Evolutionary conservation across 2,113 vertebrate species (phyloP).

Genomic region (Cepphus grylle): DNA sequence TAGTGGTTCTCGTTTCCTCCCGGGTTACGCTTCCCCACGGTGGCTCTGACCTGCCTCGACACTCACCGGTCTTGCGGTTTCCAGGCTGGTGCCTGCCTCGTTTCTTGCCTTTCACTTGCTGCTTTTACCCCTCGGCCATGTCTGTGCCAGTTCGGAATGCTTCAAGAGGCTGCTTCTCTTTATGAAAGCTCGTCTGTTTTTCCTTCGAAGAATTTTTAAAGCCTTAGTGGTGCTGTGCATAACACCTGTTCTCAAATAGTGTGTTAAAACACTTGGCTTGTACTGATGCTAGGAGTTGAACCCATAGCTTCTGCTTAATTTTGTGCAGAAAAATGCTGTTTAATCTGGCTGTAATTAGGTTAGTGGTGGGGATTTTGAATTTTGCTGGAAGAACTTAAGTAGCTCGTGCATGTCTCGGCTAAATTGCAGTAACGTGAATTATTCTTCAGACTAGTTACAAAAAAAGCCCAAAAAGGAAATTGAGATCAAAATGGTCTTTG

Average conservation of each 20-base stretch:
- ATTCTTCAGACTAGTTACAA: background rate
- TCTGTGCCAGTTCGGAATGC: background rate
- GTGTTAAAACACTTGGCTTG: background rate
- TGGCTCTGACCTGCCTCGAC: background rate
- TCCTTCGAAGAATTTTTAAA: background rate
- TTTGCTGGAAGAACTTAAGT: background rate
- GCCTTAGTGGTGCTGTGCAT: background rate
- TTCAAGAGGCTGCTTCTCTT: background rate
- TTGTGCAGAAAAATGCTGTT: background rate
- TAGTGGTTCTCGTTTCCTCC: background rate
- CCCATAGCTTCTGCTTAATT: background rate
- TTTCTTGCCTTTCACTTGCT: background rate
- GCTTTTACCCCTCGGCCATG: background rate
- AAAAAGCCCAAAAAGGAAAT: background rate
- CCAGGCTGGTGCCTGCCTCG: background rate
- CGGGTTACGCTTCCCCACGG: fast-evolving
- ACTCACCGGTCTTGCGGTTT: background rate
- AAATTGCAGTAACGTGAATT: background rate
- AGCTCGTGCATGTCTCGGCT: fast-evolving
- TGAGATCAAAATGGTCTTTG: background rate
- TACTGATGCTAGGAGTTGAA: background rate
- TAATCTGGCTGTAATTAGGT: background rate
- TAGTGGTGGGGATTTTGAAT: background rate
- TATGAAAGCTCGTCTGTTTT: background rate
- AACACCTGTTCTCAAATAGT: background rate